Evolutionary conservation across 1,140 invertebrate genomes (phyloP).

Genomic region (Prorops nasuta): DNA sequence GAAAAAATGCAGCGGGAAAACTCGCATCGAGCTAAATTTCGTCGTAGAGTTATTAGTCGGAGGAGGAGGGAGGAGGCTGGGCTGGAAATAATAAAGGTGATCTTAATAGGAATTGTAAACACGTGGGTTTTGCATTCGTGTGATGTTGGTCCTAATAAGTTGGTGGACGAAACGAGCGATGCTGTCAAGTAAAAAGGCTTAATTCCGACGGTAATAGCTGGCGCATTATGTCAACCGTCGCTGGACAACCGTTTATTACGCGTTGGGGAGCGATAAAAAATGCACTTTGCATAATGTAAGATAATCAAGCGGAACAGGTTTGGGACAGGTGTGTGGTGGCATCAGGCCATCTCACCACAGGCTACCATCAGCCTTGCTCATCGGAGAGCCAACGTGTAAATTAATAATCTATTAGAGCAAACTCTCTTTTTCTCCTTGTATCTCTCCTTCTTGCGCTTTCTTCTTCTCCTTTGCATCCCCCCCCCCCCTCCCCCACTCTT

Average conservation of each 20-base stretch:
- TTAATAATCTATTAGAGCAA: constrained; percentile 50
- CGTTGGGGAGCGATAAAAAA: constrained; percentile 43
- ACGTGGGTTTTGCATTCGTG: too few species aligned
- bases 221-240: constrained; percentile 55
- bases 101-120: too few species aligned
- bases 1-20: too few species aligned
- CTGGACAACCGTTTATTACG: constrained; percentile 53
- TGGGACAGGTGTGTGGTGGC: constrained; percentile 45
- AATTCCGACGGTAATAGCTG: constrained; percentile 45
- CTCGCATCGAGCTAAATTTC: too few species aligned
- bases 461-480: constrained; percentile 10
- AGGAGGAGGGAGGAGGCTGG: too few species aligned
- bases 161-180: too few species aligned
- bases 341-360: constrained; percentile 13
- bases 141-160: too few species aligned
- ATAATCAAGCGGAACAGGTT: constrained; percentile 48
- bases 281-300: constrained; percentile 54
- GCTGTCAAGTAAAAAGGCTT: constrained; percentile 42
- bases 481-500: constrained; percentile 3
- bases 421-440: constrained; percentile 11
- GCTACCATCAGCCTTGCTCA: constrained; percentile 25
- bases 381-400: constrained; percentile 43
- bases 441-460: constrained; percentile 6
- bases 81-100: too few species aligned
- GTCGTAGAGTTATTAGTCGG: too few species aligned